Evolutionary conservation across 2,113 vertebrate species (phyloP).

Genomic region (Tachycineta bicolor): DNA sequence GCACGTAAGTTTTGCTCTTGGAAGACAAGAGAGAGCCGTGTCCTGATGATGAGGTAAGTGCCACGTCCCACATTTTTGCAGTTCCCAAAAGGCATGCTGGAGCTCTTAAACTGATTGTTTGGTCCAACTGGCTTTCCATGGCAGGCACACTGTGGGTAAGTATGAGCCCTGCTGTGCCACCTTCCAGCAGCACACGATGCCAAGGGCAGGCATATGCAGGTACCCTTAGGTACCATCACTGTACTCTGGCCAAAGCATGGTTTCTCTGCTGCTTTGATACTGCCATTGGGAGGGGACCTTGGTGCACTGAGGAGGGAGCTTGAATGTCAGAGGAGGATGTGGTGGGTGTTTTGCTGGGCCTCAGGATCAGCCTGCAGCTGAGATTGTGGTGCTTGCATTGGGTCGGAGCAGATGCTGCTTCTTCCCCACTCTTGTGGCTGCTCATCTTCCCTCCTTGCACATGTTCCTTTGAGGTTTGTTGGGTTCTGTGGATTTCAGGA

Average conservation of each 20-base stretch:
- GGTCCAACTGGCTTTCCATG: background rate
- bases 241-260: background rate
- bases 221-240: too few species aligned
- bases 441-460: background rate
- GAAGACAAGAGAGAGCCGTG: rapidly evolving
- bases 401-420: background rate
- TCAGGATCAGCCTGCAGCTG: background rate
- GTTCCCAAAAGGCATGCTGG: background rate
- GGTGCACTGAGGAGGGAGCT: background rate
- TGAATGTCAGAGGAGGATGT: background rate
- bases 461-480: background rate
- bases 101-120: background rate
- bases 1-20: background rate
- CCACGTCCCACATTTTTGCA: rapidly evolving
- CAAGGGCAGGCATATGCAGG: background rate
- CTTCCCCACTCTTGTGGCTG: background rate
- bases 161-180: background rate
- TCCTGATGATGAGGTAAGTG: background rate
- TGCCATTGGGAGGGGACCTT: background rate
- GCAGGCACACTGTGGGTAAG: rapidly evolving
- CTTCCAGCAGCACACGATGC: background rate
- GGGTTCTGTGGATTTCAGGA: background rate
- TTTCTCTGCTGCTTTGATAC: background rate
- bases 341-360: background rate
- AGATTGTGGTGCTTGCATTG: background rate